Conservation (phyloP, 2,797 vertebrate species). For the Etheostoma nigrum region DNA sequence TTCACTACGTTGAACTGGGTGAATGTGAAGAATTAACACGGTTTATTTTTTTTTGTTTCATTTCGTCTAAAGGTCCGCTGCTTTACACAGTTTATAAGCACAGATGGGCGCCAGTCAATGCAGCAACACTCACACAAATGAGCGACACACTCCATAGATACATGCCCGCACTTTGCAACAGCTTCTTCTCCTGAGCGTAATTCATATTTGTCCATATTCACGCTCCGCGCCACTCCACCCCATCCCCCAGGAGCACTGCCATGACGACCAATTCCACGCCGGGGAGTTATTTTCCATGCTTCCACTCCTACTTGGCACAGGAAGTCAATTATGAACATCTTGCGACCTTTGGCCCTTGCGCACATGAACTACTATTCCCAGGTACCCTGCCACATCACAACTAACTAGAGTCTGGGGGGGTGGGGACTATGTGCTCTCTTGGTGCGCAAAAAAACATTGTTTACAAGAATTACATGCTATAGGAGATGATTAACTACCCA, state of each 20-base stretch:
- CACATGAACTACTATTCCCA: slow-evolving; percentile 66
- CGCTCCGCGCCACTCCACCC: slow-evolving; percentile 27
- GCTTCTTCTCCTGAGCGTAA: slow-evolving; percentile 54
- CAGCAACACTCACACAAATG: slow-evolving; percentile 30
- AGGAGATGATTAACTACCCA: slow-evolving; percentile 79
- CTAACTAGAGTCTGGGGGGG: slow-evolving; percentile 68
- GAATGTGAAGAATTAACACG: too few relatives aligned
- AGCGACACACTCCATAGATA: slow-evolving; percentile 21
- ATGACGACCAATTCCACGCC: slow-evolving; percentile 40
- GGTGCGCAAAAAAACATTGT: slow-evolving; percentile 70
- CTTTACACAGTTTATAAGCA: slow-evolving; percentile 21
- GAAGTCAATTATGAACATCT: slow-evolving; percentile 76
- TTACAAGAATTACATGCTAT: slow-evolving; percentile 76
- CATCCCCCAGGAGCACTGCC: slow-evolving; percentile 28
- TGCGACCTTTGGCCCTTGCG: slow-evolving; percentile 67
- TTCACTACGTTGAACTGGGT: too few relatives aligned
- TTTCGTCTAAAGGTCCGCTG: slow-evolving; percentile 18
- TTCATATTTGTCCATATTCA: slow-evolving; percentile 71
- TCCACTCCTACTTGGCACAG: slow-evolving; percentile 43
- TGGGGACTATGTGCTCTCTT: slow-evolving; percentile 33
- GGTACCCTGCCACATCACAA: slow-evolving; percentile 48
- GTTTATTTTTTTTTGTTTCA: too few relatives aligned
- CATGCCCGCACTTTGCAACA: slow-evolving; percentile 38
- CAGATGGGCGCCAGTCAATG: slow-evolving; percentile 53
- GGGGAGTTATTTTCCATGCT: slow-evolving; percentile 38